Evolutionary conservation across 1,140 invertebrate species (phyloP).

Genomic region (Fopius arisanus): DNA sequence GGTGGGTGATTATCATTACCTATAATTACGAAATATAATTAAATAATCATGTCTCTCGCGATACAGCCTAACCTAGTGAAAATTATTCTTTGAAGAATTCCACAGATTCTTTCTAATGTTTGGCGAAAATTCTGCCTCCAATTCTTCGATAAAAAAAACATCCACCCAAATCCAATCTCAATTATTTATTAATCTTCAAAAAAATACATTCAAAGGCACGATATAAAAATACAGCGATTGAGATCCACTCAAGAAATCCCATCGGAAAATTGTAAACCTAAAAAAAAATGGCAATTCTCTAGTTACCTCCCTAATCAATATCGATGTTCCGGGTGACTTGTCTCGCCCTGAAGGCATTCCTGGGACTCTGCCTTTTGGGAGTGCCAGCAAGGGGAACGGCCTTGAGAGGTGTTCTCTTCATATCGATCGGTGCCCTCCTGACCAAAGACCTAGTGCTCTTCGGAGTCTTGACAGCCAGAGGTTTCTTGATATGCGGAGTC

Average conservation of each 20-base stretch:
- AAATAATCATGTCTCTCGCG: too few species aligned
- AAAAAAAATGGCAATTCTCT: not conserved
- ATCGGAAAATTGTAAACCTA: not conserved
- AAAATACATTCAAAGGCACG: not conserved
- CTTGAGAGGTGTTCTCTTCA: slow-evolving; percentile 58
- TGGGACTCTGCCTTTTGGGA: slow-evolving; percentile 55
- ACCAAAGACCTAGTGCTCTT: slow-evolving; percentile 53
- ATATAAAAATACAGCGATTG: not conserved
- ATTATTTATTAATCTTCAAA: not conserved
- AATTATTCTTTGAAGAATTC: too few species aligned
- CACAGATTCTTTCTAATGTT: too few species aligned
- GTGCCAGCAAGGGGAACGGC: slow-evolving; percentile 53
- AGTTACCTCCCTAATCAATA: slow-evolving; percentile 11
- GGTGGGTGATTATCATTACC: too few species aligned
- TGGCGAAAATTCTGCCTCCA: too few species aligned
- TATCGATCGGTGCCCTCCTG: slow-evolving; percentile 45
- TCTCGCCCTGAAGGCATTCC: slow-evolving; percentile 47
- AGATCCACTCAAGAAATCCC: not conserved
- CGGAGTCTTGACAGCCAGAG: slow-evolving; percentile 56
- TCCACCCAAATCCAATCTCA: too few species aligned
- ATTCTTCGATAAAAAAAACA: too few species aligned
- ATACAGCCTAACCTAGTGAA: too few species aligned
- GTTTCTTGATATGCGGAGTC: slow-evolving; percentile 60
- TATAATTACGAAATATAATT: too few species aligned
- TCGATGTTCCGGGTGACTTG: slow-evolving; percentile 41